phyloP scores from a whole-genome alignment of 2,113 vertebrate species.

The Octodon degus region DNA sequence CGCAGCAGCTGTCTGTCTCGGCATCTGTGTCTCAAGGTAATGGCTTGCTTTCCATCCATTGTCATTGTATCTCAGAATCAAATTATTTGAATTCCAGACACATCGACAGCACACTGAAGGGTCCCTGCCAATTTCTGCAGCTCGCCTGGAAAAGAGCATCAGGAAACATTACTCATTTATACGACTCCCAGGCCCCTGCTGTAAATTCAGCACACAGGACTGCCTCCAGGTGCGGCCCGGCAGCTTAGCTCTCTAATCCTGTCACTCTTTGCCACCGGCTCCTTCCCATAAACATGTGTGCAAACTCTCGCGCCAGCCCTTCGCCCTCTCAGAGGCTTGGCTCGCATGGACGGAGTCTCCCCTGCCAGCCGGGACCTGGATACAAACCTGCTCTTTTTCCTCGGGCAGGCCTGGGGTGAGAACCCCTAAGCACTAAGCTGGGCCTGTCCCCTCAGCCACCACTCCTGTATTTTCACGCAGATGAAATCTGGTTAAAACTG shows the following conservation, averaged over 20 bases:
- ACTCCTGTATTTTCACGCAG: background rate
- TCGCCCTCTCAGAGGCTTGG: background rate
- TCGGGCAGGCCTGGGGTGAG: background rate
- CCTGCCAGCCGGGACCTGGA: background rate
- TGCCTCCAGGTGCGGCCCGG: conserved; percentile 83
- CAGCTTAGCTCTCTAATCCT: conserved; percentile 77
- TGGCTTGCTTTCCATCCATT: conserved; percentile 80
- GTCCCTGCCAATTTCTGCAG: conserved; percentile 86
- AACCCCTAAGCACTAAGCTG: background rate
- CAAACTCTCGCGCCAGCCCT: background rate
- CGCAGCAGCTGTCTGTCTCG: conserved; percentile 76
- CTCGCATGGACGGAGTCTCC: accelerated
- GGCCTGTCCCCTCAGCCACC: background rate
- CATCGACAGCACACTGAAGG: conserved; percentile 85
- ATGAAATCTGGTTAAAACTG: conserved; percentile 16
- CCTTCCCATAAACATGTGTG: background rate
- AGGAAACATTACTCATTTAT: conserved; percentile 87
- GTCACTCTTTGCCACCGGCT: conserved; percentile 47
- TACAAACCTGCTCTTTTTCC: background rate
- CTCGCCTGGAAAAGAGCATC: conserved; percentile 83
- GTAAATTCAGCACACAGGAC: conserved; percentile 83
- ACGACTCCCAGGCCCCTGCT: conserved; percentile 82
- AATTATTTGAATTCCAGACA: conserved; percentile 89
- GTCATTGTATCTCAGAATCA: conserved; percentile 83
- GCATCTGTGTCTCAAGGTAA: conserved; percentile 84